phyloP scores from a whole-genome alignment of 2,797 vertebrate species.

The Typhlichthys eigenmanni region DNA sequence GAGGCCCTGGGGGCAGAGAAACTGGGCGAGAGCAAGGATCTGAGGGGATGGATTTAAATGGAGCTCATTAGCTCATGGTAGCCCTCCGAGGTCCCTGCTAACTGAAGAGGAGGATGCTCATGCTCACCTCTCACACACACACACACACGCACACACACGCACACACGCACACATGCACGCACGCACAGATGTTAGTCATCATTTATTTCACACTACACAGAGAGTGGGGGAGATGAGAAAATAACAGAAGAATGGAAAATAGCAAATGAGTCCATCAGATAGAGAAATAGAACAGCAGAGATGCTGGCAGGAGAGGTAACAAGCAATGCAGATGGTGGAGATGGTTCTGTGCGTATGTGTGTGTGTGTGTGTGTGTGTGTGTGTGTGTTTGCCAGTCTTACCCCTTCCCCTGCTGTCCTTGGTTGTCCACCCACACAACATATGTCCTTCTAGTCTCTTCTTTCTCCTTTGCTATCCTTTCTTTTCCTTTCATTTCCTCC shows the following conservation, averaged over 20 bases:
- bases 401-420: constrained; percentile 69
- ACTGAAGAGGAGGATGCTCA: constrained; percentile 32
- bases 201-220: neutral
- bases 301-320: constrained; percentile 43
- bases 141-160: constrained; percentile 36
- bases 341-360: constrained; percentile 22
- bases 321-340: constrained; percentile 53
- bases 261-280: neutral
- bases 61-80: constrained; percentile 74
- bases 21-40: constrained; percentile 71
- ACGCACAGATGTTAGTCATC: constrained; percentile 13
- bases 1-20: constrained; percentile 67
- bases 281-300: neutral
- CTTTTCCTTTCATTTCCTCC: constrained; percentile 34
- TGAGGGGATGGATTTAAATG: constrained; percentile 73
- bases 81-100: constrained; percentile 64
- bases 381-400: constrained; percentile 51
- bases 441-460: constrained; percentile 62
- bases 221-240: neutral
- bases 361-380: constrained; percentile 37
- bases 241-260: constrained; percentile 3
- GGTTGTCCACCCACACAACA: constrained; percentile 79
- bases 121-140: constrained; percentile 5
- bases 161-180: constrained; percentile 16
- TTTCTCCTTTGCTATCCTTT: constrained; percentile 35